phyloP scores from a whole-genome alignment of 1,140 invertebrate species.

The Coptotermes formosanus region DNA sequence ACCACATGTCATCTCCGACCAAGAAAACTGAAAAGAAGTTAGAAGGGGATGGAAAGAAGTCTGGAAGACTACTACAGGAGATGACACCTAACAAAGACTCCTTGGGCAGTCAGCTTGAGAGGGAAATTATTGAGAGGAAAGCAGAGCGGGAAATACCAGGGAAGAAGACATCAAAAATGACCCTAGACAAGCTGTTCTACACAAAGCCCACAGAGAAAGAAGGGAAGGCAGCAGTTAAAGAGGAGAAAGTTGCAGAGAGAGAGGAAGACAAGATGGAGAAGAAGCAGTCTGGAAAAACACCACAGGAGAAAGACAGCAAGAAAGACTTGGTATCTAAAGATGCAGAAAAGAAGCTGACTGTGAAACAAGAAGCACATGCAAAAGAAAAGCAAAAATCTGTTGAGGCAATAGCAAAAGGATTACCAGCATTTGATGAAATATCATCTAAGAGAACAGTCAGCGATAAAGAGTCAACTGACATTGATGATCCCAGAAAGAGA shows the following conservation, averaged over 20 bases:
- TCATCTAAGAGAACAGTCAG: not conserved
- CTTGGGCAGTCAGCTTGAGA: constrained; percentile 36
- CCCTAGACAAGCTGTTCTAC: constrained; percentile 30
- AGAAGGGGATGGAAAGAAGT: constrained; percentile 35
- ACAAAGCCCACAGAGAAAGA: constrained; percentile 30
- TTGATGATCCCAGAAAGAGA: constrained; percentile 8
- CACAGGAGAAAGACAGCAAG: not conserved
- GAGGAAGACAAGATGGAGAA: not conserved
- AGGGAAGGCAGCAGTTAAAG: not conserved
- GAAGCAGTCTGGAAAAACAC: not conserved
- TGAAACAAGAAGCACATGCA: not conserved
- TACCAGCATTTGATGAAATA: not conserved
- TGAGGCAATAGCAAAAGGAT: not conserved
- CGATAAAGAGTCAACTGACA: not conserved
- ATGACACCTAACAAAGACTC: constrained; percentile 25
- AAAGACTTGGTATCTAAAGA: not conserved
- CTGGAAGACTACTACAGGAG: not conserved
- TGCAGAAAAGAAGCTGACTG: not conserved
- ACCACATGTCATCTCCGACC: constrained; percentile 58
- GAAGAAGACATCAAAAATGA: constrained; percentile 15
- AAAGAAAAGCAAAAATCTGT: not conserved
- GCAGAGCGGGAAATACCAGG: constrained; percentile 23
- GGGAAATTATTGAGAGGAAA: constrained; percentile 40
- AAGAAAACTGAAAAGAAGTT: constrained; percentile 67
- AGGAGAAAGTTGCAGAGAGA: constrained; percentile 25